Base-by-base conservation (phyloP, 2,888 invertebrate species). In the Athalia rosae region DNA sequence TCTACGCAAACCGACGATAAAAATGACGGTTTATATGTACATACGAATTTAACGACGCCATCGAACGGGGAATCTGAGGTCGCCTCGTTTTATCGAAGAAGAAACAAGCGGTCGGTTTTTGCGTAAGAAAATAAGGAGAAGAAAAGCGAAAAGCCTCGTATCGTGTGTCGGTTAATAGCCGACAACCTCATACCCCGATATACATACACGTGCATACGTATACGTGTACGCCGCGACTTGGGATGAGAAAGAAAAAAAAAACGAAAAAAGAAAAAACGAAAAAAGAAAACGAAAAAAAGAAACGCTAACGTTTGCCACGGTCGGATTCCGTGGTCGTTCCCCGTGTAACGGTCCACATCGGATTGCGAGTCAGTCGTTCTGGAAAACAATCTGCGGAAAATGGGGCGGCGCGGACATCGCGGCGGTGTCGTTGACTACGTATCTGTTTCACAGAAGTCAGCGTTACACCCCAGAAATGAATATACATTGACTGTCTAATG, bases 371-470 rank as follows among this genome's bases (percentile, higher is more conserved):
- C 71, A 67, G 67, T 71, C 71, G 71, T 71, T 71, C 58, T n/a
- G 45, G 71, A 71, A 71, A 71, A 71, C 71, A 71, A 71, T 71
- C 58, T 71, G 71, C 43, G 43, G 71, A 71, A 58, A 71, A 58
- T 71, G 71, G 71, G 71, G 8, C 45, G 63, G 62, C 13, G 45
- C n/a, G n/a, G 11, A 59, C 13, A 59, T 58, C 58, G 56, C 58
- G 11, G 13, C 58, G 71, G 71, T 56, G 71, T 69, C 28, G 28
- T 53, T 28, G 41, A 41, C n/a, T n/a, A 13, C 61, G 61, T 61
- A 61, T 61, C 61, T 13, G 5, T 13, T 8, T 28, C 28, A 2
- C 1, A 28, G 28, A 28, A 28, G 28, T 28, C 28, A 28, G 28
- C 28, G 28, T 28, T 28, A 28, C 28, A 28, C 28, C 28, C n/a